phyloP scores from a whole-genome alignment of 2,113 vertebrate species.

The Tragelaphus scriptus region DNA sequence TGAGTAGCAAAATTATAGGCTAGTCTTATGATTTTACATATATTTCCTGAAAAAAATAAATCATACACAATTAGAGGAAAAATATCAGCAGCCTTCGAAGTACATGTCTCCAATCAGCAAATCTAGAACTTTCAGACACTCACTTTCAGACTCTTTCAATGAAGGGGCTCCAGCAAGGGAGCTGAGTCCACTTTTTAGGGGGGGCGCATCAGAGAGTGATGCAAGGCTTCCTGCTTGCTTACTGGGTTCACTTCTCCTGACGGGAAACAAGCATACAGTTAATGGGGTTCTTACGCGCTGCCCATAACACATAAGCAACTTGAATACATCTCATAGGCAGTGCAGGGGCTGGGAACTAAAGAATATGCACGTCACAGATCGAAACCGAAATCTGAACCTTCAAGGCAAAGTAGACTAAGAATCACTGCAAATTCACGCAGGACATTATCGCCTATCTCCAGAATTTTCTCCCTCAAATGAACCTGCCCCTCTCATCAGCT shows the following conservation, averaged over 20 bases:
- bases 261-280: neutral
- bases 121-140: conserved; percentile 32
- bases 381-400: neutral
- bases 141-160: conserved; percentile 79
- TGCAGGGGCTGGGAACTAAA: neutral
- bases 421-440: accelerated
- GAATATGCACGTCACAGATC: neutral
- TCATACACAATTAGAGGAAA: neutral
- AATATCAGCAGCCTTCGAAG: accelerated
- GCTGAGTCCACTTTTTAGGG: conserved; percentile 71
- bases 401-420: neutral
- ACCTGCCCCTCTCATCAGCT: conserved; percentile 29
- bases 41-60: neutral
- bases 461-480: conserved; percentile 42
- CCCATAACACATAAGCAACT: neutral
- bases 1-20: neutral
- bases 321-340: neutral
- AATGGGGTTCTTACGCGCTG: accelerated
- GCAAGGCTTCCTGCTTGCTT: conserved; percentile 69
- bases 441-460: conserved; percentile 48
- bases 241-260: conserved; percentile 82
- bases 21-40: neutral
- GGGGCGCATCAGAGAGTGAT: conserved; percentile 72
- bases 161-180: conserved; percentile 71
- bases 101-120: accelerated